A percentile compares a stretch with the other conserved stretches of the same genome.
phyloP scores from a whole-genome alignment of 92 coral and sea anemone genomes.

The Meandrina meandrites region DNA sequence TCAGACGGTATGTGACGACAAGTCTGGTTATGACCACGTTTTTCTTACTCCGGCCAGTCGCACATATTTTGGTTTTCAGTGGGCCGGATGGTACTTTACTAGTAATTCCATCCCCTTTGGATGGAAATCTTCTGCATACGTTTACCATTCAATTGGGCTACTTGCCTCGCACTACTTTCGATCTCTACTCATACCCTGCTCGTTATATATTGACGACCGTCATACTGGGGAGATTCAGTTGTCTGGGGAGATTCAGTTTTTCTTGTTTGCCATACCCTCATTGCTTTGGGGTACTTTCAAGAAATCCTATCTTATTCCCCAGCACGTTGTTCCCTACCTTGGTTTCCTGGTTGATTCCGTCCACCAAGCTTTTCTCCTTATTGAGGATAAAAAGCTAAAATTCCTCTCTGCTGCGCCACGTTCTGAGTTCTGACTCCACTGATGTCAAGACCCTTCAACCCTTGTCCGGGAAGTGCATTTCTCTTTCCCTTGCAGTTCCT shows the following conservation, averaged over 20 bases:
- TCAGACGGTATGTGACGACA: constrained; percentile 60
- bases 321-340: constrained; percentile 32
- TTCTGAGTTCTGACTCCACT: constrained; percentile 23
- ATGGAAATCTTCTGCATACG: constrained; percentile 47
- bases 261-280: constrained; percentile 35
- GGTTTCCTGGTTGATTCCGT: constrained; percentile 40
- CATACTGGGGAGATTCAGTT: constrained; percentile 29
- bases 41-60: constrained; percentile 34
- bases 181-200: constrained; percentile 41
- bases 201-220: constrained; percentile 50
- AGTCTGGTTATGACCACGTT: constrained; percentile 60
- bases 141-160: constrained; percentile 49
- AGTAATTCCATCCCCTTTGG: constrained; percentile 49
- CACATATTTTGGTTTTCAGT: constrained; percentile 44
- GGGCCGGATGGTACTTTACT: constrained; percentile 49
- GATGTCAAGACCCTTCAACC: constrained; percentile 50
- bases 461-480: constrained; percentile 49
- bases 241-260: constrained; percentile 38
- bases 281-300: constrained; percentile 32
- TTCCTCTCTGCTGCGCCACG: constrained; percentile 21
- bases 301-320: constrained; percentile 43
- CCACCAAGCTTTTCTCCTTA: constrained; percentile 35
- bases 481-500: constrained; percentile 43
- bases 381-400: constrained; percentile 27
- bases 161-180: constrained; percentile 41